Evolutionary conservation across 2,113 vertebrate genomes (phyloP).

Genomic region (Leuciscus idus): DNA sequence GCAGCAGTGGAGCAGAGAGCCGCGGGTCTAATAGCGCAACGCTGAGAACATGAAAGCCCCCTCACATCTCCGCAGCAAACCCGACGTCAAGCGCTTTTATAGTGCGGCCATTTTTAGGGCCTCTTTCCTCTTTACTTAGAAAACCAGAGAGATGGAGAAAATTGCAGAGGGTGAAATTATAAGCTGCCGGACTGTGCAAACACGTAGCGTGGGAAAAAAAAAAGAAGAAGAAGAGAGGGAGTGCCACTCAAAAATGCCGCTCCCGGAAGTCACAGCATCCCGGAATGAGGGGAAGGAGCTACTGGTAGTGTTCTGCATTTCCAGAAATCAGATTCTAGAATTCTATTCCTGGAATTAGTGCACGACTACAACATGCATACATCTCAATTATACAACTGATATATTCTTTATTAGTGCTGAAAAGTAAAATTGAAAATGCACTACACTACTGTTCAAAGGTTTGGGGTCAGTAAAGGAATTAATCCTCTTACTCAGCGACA

Average conservation of each 20-base stretch:
- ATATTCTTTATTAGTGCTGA: background rate
- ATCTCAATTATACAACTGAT: background rate
- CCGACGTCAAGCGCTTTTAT: conserved; percentile 48
- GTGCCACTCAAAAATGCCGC: conserved; percentile 16
- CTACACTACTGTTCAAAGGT: background rate
- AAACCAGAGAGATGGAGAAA: conserved; percentile 66
- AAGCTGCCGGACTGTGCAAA: conserved; percentile 69
- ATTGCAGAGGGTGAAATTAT: conserved; percentile 68
- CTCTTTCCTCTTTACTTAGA: conserved; percentile 67
- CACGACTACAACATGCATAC: background rate
- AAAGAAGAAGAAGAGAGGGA: conserved; percentile 10
- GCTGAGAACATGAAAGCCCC: conserved; percentile 54
- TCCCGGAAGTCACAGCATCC: background rate
- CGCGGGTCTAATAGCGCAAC: conserved; percentile 18
- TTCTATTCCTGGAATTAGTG: background rate
- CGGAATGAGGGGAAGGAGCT: conserved; percentile 16
- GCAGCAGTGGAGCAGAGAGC: conserved; percentile 39
- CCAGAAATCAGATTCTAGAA: background rate
- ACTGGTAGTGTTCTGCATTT: conserved; percentile 1
- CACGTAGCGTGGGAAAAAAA: conserved; percentile 59
- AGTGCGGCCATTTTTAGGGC: conserved; percentile 56
- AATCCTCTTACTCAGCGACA: background rate
- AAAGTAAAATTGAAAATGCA: background rate
- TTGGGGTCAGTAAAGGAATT: background rate
- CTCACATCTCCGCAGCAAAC: conserved; percentile 43